Evolutionary conservation across 2,888 invertebrate species (phyloP).

Genomic region (Pseudoips prasinana): DNA sequence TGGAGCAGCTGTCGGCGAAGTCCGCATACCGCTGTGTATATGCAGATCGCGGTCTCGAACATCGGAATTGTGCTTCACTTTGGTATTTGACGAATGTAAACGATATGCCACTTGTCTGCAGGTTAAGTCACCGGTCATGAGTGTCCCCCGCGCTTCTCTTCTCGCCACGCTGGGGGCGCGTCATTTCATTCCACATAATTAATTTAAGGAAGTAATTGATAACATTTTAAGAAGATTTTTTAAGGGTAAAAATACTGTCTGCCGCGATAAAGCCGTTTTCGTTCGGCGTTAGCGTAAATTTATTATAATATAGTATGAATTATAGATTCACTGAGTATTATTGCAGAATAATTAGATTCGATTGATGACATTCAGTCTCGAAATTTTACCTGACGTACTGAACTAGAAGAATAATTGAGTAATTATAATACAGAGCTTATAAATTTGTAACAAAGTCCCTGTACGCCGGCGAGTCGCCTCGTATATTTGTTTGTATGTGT

Average conservation of each 20-base stretch:
- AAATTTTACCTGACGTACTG: constrained; percentile 65
- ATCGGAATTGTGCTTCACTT: no score
- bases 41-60: no score
- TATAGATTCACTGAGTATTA: constrained; percentile 80
- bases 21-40: no score
- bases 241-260: constrained; percentile 71
- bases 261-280: constrained; percentile 54
- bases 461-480: constrained; percentile 38
- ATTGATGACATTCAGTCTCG: constrained; percentile 55
- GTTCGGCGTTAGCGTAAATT: constrained; percentile 63
- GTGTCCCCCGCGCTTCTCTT: constrained; percentile 59
- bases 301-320: constrained; percentile 79
- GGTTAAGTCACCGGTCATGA: constrained; percentile 79
- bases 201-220: constrained; percentile 73
- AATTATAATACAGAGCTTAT: constrained; percentile 64
- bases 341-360: constrained; percentile 75
- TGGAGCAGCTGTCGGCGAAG: no score
- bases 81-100: not conserved
- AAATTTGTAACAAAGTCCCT: constrained; percentile 44
- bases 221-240: constrained; percentile 71
- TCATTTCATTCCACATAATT: constrained; percentile 81
- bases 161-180: constrained; percentile 71
- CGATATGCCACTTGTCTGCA: constrained; percentile 47
- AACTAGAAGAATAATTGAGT: constrained; percentile 53
- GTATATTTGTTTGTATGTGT: constrained; percentile 24